Conservation (phyloP, 1,140 invertebrate genomes). For the Venturia canescens region DNA sequence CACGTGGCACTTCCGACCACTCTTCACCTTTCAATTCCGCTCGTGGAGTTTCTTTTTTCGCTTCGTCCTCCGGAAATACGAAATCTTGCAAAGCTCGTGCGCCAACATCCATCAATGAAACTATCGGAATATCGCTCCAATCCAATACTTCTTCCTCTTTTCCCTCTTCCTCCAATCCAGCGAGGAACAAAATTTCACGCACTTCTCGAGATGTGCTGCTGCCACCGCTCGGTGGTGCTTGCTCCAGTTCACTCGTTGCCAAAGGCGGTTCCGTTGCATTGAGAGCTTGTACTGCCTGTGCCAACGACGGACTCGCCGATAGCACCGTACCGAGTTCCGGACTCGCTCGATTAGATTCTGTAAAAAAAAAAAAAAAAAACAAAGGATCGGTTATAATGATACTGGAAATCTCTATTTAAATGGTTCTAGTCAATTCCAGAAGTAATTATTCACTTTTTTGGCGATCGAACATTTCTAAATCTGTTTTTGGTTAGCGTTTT, state of each 20-base stretch:
- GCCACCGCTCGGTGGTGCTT: conserved; percentile 81
- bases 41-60: conserved; percentile 45
- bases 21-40: conserved; percentile 49
- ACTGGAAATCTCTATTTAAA: too few relatives aligned
- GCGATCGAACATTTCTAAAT: too few relatives aligned
- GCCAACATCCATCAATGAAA: conserved; percentile 56
- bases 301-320: conserved; percentile 67
- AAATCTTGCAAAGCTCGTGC: conserved; percentile 45
- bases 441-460: too few relatives aligned
- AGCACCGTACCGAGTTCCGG: conserved; percentile 68
- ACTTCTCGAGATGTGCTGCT: conserved; percentile 93
- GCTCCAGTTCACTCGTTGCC: conserved; percentile 68
- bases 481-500: background rate
- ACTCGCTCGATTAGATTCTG: conserved; percentile 60
- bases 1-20: conserved; percentile 63
- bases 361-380: conserved; percentile 57
- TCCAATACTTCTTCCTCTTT: conserved; percentile 60
- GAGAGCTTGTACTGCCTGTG: conserved; percentile 66
- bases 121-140: conserved; percentile 76
- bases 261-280: conserved; percentile 65
- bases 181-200: conserved; percentile 84
- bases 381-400: background rate
- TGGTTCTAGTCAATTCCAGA: too few relatives aligned
- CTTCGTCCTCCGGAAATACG: conserved; percentile 56
- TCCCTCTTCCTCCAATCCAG: conserved; percentile 73